Conservation (phyloP, 2,888 invertebrate genomes). For the Dioctria rufipes region DNA sequence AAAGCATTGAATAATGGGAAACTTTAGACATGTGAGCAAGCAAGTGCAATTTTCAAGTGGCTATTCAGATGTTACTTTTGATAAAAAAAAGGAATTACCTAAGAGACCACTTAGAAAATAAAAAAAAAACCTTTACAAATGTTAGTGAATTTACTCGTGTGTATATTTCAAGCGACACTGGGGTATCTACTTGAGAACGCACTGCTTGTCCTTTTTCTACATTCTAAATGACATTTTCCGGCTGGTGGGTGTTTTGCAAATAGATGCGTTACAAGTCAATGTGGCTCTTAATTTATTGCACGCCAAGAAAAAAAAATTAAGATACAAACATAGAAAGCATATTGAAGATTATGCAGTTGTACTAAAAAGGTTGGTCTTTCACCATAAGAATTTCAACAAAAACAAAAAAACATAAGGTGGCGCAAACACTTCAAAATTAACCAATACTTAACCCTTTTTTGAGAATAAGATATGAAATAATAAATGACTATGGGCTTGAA, state of each 20-base stretch:
- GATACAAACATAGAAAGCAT: too few relatives aligned
- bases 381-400: too few relatives aligned
- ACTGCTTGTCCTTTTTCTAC: not conserved
- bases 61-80: conserved; percentile 37
- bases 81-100: conserved; percentile 45
- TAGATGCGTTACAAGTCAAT: too few relatives aligned
- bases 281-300: too few relatives aligned
- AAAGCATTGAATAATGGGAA: conserved; percentile 21
- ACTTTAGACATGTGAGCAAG: conserved; percentile 41
- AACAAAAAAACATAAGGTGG: too few relatives aligned
- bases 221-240: conserved; percentile 5
- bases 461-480: too few relatives aligned
- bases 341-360: too few relatives aligned
- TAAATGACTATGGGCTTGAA: too few relatives aligned
- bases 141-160: not conserved
- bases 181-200: not conserved
- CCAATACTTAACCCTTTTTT: too few relatives aligned
- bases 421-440: too few relatives aligned
- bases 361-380: too few relatives aligned
- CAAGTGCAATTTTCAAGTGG: conserved; percentile 51
- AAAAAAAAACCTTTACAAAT: conserved; percentile 19
- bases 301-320: too few relatives aligned
- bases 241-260: not conserved
- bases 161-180: not conserved
- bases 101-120: conserved; percentile 53